Evolutionary conservation across 2,113 vertebrate genomes (phyloP).

Genomic region (Myotis brandtii): DNA sequence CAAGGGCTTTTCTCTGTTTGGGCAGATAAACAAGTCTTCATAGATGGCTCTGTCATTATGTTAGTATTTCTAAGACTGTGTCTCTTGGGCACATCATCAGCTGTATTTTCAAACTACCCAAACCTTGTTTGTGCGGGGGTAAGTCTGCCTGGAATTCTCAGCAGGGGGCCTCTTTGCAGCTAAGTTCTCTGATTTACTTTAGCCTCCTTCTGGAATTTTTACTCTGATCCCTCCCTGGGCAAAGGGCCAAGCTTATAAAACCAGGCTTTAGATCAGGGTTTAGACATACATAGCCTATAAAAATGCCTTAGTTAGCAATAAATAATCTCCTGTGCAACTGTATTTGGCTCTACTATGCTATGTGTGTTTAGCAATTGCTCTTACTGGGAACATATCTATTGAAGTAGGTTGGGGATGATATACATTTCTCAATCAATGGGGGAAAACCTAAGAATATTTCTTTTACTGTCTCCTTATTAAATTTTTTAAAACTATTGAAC

Average conservation of each 20-base stretch:
- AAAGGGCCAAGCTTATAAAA: constrained; percentile 52
- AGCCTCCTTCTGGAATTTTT: not conserved
- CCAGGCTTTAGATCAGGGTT: constrained; percentile 33
- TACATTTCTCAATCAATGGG: not conserved
- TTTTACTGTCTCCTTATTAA: constrained; percentile 17
- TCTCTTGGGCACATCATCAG: not conserved
- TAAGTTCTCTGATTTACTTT: not conserved
- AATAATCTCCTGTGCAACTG: constrained; percentile 18
- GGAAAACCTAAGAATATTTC: not conserved
- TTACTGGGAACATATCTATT: not conserved
- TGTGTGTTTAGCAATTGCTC: not conserved
- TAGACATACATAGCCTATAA: not conserved
- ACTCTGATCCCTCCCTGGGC: not conserved
- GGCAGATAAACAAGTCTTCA: not conserved
- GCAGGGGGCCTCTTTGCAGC: not conserved
- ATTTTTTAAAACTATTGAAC: not conserved
- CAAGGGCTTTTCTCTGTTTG: not conserved
- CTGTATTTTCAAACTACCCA: not conserved
- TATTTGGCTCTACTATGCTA: constrained; percentile 12
- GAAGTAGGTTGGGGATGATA: not conserved
- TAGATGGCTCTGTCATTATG: not conserved
- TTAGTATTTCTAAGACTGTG: not conserved
- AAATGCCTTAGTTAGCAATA: constrained; percentile 11
- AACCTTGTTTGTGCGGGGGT: not conserved
- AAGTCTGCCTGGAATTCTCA: not conserved